Evolutionary conservation across 2,888 invertebrate species (phyloP).

Genomic region (Clistopyga incitator): DNA sequence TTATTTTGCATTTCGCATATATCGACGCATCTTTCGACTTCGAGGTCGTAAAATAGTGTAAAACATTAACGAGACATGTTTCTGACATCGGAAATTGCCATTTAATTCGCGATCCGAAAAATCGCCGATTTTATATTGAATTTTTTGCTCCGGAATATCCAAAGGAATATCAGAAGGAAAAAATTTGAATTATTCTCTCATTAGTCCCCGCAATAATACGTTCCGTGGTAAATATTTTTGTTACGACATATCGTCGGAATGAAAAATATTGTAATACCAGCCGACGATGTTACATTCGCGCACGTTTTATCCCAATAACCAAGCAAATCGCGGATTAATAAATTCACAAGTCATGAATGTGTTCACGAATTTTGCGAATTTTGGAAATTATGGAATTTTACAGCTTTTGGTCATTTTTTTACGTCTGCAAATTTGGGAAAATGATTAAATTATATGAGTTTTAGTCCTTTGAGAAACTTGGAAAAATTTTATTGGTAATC

Average conservation of each 20-base stretch:
- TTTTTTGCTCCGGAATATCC: not conserved
- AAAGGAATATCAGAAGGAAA: not conserved
- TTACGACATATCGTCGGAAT: not conserved
- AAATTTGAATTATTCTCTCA: not conserved
- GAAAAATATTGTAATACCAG: not conserved
- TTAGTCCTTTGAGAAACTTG: no score
- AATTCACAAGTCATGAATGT: no score
- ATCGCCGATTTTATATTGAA: not conserved
- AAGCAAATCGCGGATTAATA: not conserved
- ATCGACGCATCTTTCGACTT: not conserved
- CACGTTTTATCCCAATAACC: not conserved
- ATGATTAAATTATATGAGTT: no score
- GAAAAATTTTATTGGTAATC: no score
- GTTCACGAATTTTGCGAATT: no score
- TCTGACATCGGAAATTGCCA: not conserved
- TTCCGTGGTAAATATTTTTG: not conserved
- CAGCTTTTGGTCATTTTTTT: no score
- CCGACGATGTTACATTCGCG: not conserved
- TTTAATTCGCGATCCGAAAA: not conserved
- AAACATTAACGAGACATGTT: not conserved
- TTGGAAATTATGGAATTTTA: no score
- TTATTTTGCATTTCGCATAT: not conserved
- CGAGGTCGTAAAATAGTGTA: not conserved
- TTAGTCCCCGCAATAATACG: not conserved
- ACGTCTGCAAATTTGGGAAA: no score